phyloP scores from a whole-genome alignment of 2,888 invertebrate genomes.

The Scotopteryx bipunctaria region DNA sequence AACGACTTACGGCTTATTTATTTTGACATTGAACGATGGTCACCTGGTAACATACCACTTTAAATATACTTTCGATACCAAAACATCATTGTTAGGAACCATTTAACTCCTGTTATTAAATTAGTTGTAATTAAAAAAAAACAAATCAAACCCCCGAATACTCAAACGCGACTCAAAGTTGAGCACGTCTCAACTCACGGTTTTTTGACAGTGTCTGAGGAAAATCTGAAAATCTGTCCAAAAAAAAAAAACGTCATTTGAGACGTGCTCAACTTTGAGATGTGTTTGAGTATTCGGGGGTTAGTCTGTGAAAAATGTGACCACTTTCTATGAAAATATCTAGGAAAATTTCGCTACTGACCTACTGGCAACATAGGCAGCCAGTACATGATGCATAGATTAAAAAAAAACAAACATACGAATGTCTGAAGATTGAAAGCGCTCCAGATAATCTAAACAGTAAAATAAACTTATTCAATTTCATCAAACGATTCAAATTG shows the following conservation, averaged over 20 bases:
- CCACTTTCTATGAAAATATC: slow-evolving; percentile 1
- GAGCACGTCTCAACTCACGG: no score
- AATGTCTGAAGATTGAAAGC: background rate
- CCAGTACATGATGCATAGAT: background rate
- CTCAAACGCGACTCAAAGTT: no score
- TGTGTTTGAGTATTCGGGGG: no score
- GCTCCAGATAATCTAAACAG: background rate
- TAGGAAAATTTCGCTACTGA: no score
- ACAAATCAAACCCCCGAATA: no score
- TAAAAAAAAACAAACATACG: background rate
- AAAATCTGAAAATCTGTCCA: no score
- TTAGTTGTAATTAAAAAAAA: slow-evolving; percentile 18
- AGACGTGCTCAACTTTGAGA: no score
- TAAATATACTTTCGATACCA: background rate
- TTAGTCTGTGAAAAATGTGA: background rate
- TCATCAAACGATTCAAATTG: slow-evolving; percentile 18
- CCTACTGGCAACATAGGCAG: no score
- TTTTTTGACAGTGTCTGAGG: no score
- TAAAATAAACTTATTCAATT: background rate
- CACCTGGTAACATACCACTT: slow-evolving; percentile 13
- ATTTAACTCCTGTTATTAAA: slow-evolving; percentile 13
- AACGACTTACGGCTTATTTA: slow-evolving; percentile 35
- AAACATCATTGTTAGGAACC: slow-evolving; percentile 3
- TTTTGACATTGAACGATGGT: slow-evolving; percentile 26
- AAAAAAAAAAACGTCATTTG: no score